Conservation (phyloP, 2,888 invertebrate species). For the Mylabris sibirica region DNA sequence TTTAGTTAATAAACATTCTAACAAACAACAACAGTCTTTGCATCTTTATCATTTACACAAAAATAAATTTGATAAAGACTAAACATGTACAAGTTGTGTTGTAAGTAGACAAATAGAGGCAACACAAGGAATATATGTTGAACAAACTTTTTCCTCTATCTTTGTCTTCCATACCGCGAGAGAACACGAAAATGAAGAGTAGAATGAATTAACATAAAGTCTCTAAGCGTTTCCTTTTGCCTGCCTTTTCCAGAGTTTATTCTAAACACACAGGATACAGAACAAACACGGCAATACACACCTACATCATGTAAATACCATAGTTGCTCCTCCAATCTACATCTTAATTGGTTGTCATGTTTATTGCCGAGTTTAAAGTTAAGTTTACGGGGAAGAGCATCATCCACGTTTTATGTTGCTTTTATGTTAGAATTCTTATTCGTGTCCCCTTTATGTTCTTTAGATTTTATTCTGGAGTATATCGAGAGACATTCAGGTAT, state of each 20-base stretch:
- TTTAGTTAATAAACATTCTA: background rate
- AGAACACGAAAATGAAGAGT: conserved; percentile 54
- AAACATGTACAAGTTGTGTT: conserved; percentile 13
- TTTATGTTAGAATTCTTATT: conserved; percentile 34
- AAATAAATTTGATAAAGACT: conserved; percentile 3
- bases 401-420: conserved; percentile 36
- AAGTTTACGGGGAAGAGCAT: conserved; percentile 41
- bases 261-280: conserved; percentile 57
- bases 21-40: background rate
- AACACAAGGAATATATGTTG: conserved; percentile 46
- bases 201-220: conserved; percentile 60
- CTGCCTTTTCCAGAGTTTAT: conserved; percentile 57
- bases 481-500: conserved; percentile 27
- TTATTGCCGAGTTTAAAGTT: conserved; percentile 59
- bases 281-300: conserved; percentile 55
- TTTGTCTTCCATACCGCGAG: conserved; percentile 41
- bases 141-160: conserved; percentile 38
- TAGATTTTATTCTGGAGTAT: conserved; percentile 18
- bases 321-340: conserved; percentile 59
- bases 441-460: background rate
- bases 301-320: conserved; percentile 61
- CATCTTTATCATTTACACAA: background rate
- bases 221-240: conserved; percentile 46
- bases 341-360: conserved; percentile 63
- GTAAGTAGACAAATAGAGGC: conserved; percentile 40